phyloP scores from a whole-genome alignment of 2,797 vertebrate species.

The Bufotes viridis region DNA sequence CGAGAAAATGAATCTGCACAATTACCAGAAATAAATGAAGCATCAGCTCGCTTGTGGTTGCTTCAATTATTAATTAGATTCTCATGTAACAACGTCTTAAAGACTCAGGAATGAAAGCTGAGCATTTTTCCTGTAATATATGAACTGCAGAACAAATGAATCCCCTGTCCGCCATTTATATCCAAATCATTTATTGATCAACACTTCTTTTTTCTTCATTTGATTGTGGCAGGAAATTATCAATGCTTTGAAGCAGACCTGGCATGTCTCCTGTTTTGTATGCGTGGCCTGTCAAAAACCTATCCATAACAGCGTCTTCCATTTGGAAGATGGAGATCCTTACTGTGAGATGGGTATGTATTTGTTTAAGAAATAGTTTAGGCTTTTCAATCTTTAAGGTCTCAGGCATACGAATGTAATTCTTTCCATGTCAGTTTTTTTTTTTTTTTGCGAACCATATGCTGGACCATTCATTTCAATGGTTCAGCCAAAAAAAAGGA shows the following conservation, averaged over 20 bases:
- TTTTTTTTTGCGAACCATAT: too few relatives aligned
- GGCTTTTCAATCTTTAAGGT: too few relatives aligned
- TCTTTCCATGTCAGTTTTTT: too few relatives aligned
- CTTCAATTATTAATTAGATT: constrained; percentile 49
- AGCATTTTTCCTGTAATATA: constrained; percentile 51
- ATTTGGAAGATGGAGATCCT: constrained; percentile 95
- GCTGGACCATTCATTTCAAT: too few relatives aligned
- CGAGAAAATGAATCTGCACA: constrained; percentile 49
- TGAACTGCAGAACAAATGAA: constrained; percentile 57
- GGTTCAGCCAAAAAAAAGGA: too few relatives aligned
- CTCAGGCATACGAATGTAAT: too few relatives aligned
- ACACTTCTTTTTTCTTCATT: constrained; percentile 50
- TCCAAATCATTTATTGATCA: constrained; percentile 65
- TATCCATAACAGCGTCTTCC: constrained; percentile 93
- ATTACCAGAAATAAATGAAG: constrained; percentile 60
- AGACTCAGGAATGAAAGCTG: constrained; percentile 55
- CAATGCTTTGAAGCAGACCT: constrained; percentile 97
- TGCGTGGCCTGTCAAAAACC: constrained; percentile 92
- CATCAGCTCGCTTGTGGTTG: not conserved
- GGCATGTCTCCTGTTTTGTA: constrained; percentile 95
- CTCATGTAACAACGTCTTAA: constrained; percentile 49
- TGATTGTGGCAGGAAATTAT: constrained; percentile 88
- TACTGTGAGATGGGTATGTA: constrained; percentile 94
- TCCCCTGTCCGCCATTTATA: constrained; percentile 57
- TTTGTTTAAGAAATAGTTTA: not conserved